Evolutionary conservation across 2,797 vertebrate genomes (phyloP).

Genomic region (Novumbra hubbsi): DNA sequence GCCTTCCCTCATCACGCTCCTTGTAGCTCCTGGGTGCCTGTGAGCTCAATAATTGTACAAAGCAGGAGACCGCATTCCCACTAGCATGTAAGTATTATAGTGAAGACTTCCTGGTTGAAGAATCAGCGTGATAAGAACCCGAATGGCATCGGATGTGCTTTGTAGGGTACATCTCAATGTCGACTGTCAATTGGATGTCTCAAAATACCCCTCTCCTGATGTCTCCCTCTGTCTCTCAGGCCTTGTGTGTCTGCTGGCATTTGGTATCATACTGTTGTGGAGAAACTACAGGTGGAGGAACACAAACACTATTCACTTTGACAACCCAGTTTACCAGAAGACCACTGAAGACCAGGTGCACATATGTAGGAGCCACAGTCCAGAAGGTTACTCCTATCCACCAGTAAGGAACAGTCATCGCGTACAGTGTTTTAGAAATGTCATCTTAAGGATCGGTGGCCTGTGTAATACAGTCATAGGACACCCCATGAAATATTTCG

Average conservation of each 20-base stretch:
- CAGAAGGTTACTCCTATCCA: slow-evolving; percentile 85
- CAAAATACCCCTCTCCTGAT: not conserved
- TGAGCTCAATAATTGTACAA: no score
- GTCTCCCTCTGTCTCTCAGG: slow-evolving; percentile 52
- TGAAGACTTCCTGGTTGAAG: no score
- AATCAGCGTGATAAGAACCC: no score
- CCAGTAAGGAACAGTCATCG: slow-evolving; percentile 58
- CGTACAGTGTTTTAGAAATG: not conserved
- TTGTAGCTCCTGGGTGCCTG: no score
- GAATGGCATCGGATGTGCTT: no score
- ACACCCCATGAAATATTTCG: no score
- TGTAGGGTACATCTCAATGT: no score
- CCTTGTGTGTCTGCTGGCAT: slow-evolving; percentile 66
- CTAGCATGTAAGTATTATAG: no score
- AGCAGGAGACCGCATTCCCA: no score
- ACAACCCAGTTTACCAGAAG: slow-evolving; percentile 93
- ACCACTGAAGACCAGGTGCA: slow-evolving; percentile 87
- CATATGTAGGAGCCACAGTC: slow-evolving; percentile 78
- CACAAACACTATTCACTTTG: slow-evolving; percentile 89
- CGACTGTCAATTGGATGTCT: no score
- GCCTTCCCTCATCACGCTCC: no score
- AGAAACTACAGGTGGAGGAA: slow-evolving; percentile 82
- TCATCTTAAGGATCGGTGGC: not conserved
- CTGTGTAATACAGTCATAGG: not conserved
- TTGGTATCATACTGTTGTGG: slow-evolving; percentile 77